Evolutionary conservation across 2,113 vertebrate genomes (phyloP).

Genomic region (Anthoscopus minutus): DNA sequence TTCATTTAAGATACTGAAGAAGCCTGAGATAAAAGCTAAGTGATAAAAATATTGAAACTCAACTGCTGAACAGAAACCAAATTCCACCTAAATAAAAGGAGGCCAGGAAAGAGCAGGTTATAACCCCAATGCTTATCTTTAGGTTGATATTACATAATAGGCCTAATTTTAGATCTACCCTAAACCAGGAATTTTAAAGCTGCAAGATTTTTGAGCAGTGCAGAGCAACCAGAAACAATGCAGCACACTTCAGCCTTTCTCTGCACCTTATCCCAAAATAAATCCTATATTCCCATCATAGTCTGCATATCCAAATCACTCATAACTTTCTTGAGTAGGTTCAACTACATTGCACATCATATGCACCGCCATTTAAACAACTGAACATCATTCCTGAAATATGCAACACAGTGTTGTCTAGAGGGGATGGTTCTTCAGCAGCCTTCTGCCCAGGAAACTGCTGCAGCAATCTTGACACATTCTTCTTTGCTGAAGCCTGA

Average conservation of each 20-base stretch:
- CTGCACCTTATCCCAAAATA: neutral
- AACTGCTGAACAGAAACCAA: neutral
- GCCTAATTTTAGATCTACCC: neutral
- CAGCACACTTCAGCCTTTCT: neutral
- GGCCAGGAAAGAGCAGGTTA: neutral
- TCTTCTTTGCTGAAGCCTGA: neutral
- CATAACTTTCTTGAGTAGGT: neutral
- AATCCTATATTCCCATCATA: neutral
- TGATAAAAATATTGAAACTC: neutral
- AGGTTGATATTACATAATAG: neutral
- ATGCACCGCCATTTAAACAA: neutral
- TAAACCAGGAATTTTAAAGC: neutral
- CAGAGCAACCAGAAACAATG: neutral
- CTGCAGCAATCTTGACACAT: neutral
- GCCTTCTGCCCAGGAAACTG: neutral
- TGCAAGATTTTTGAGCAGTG: neutral
- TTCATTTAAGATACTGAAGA: neutral
- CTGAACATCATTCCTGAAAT: neutral
- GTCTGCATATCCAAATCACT: neutral
- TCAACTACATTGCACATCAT: neutral
- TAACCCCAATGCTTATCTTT: neutral
- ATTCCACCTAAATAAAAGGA: neutral
- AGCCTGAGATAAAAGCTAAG: neutral
- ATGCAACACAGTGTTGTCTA: neutral
- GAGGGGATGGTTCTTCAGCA: neutral